These are phyloP conservation scores for Fragum sueziense DNA, from an alignment of 2,888 invertebrate species.

Conservation along the genomic window DNA sequence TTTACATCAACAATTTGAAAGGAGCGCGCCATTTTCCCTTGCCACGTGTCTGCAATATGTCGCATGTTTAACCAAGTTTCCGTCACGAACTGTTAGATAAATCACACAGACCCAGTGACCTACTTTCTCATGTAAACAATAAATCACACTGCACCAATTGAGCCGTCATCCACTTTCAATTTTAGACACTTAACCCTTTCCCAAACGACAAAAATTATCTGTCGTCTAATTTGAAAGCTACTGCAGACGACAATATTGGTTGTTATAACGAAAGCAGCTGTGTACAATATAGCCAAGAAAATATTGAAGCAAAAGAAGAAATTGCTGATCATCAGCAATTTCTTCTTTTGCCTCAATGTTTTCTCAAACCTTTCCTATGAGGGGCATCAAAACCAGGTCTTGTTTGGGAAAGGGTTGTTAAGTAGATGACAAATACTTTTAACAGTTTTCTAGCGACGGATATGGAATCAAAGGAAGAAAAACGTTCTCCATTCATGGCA, in stretches of 20 bases:
- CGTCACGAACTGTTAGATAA: background rate
- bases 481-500: too few species aligned
- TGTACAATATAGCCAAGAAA: too few species aligned
- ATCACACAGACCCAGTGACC: background rate
- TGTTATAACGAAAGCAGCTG: background rate
- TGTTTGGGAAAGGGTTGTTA: too few species aligned
- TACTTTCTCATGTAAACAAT: background rate
- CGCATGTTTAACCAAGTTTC: slow-evolving; percentile 12
- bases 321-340: too few species aligned
- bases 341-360: too few species aligned
- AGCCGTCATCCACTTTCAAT: background rate
- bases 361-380: too few species aligned
- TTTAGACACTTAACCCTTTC: background rate
- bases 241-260: background rate
- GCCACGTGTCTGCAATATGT: background rate
- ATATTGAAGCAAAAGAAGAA: too few species aligned
- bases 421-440: too few species aligned
- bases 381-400: too few species aligned
- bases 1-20: background rate
- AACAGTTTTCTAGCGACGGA: too few species aligned
- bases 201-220: background rate
- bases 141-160: background rate
- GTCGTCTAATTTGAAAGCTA: background rate
- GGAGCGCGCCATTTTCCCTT: background rate
- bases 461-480: too few species aligned